Evolutionary conservation across 30 jellyfish, hydroid and myxozoan species (phyloP).

Genomic region (Aurelia aurita complex sp. Pacific): DNA sequence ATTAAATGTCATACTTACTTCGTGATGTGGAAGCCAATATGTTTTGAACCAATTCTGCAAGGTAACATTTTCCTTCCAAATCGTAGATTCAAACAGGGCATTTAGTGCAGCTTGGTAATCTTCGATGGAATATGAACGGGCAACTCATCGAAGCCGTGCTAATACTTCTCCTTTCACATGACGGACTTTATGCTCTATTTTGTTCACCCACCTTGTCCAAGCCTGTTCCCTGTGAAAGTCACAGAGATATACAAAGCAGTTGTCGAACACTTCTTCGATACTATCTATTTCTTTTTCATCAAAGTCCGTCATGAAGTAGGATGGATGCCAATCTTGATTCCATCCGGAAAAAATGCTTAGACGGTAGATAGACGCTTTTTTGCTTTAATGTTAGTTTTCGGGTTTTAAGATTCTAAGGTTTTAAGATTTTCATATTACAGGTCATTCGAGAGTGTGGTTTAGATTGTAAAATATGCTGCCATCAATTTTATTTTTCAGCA

Average conservation of each 20-base stretch:
- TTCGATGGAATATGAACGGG: neutral
- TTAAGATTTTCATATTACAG: no score
- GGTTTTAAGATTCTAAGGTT: no score
- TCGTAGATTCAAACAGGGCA: neutral
- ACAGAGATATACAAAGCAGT: neutral
- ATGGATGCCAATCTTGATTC: slow-evolving; percentile 6
- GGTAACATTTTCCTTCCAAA: neutral
- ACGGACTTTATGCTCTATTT: neutral
- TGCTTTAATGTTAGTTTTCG: no score
- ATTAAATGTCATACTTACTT: neutral
- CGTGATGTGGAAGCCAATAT: slow-evolving; percentile 2
- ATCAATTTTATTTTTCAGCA: no score
- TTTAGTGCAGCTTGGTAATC: neutral
- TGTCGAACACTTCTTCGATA: neutral
- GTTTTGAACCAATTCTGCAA: neutral
- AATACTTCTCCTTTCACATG: neutral
- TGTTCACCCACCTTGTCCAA: neutral
- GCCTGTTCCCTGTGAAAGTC: slow-evolving; percentile 2
- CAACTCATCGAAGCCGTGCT: neutral
- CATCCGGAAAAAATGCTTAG: neutral
- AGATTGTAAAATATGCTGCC: no score
- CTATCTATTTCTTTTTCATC: neutral
- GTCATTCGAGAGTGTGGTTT: no score
- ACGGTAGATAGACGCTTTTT: no score
- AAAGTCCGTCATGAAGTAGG: neutral